Base-by-base conservation (phyloP, 1,140 invertebrate genomes). In the Neocloeon triangulifer region DNA sequence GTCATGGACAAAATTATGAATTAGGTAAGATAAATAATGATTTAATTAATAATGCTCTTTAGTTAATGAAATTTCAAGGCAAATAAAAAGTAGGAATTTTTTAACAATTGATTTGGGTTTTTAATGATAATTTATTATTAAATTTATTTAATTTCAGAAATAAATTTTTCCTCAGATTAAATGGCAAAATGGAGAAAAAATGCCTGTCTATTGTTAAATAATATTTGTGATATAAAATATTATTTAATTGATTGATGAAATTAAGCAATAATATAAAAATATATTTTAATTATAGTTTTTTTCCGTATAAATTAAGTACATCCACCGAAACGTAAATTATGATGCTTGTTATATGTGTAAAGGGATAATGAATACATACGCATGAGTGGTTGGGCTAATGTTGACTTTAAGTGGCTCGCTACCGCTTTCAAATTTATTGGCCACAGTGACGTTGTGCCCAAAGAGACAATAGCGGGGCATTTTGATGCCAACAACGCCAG, bases 401-500 rank as follows among this genome's bases (percentile, higher is more conserved):
- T 92, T 91, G 43, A 89, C 79, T 50, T 67, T 69, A 31, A 88
- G 58, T 0, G 84, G 79, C 52, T 88, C 82, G 33, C 85, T 91
- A 19, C 76, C 69, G 0, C 85, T 91, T 53, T 92, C 86, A 46
- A 92, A 89, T 57, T 88, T 89, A 53, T 91, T 92, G 15, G 85
- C 85, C 26, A 92, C 59, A 1, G 85, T 91, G 8, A 89, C 84
- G 46, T 91, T 88, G 51, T 86, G 77, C 1, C 82, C 82, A 43
- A 88, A 88, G 13, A 89, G 67, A 45, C 82, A 89, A 43, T 88
- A 91, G 41, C 84, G 64, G 7, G 80, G 72, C 79, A 85, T 85
- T 39, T 79, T 82, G 34, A 80, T 76, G 1, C 80, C 81, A n/a
- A 88, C 84, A 1, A 88, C 78, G 1, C 82, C 82, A 12, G 81